Conservation (phyloP, 2,888 invertebrate genomes). For the Acanthosoma haemorrhoidale region DNA sequence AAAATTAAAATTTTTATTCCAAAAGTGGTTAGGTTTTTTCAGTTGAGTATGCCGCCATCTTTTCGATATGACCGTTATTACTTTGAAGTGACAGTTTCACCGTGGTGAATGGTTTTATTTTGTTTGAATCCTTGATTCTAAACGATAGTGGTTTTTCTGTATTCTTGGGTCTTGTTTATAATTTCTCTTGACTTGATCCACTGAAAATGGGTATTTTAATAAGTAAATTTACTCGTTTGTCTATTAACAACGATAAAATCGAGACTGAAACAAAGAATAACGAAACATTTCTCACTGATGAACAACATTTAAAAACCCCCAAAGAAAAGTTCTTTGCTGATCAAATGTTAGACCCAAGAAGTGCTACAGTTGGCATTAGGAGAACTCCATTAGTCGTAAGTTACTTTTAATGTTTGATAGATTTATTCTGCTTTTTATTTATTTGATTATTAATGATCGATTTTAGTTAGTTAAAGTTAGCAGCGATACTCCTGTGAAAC, state of each 20-base stretch:
- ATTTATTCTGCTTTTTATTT: too few relatives aligned
- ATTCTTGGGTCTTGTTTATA: too few relatives aligned
- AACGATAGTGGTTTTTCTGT: too few relatives aligned
- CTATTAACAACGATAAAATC: background rate
- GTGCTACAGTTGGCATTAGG: constrained; percentile 26
- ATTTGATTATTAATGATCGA: too few relatives aligned
- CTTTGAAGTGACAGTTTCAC: background rate
- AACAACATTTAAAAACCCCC: constrained; percentile 27
- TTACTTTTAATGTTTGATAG: background rate
- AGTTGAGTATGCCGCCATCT: constrained; percentile 11
- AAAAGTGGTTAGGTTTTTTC: background rate
- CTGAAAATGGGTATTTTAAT: constrained; percentile 10
- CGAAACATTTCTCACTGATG: background rate
- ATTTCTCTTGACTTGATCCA: too few relatives aligned
- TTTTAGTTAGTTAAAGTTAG: constrained; percentile 17
- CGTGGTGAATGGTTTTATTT: background rate
- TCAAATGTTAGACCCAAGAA: constrained; percentile 33
- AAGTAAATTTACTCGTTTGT: constrained; percentile 9
- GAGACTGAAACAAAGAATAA: background rate
- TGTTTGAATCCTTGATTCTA: too few relatives aligned
- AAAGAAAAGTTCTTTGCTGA: constrained; percentile 17
- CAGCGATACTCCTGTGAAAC: background rate
- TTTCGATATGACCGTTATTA: constrained; percentile 12
- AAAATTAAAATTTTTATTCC: background rate
- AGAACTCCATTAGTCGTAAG: constrained; percentile 33